Percentiles rank a stretch among this genome's conserved stretches.
These are phyloP conservation scores for Cheilosia vulpina DNA, from an alignment of 2,888 invertebrate species.

Conservation along the genomic window DNA sequence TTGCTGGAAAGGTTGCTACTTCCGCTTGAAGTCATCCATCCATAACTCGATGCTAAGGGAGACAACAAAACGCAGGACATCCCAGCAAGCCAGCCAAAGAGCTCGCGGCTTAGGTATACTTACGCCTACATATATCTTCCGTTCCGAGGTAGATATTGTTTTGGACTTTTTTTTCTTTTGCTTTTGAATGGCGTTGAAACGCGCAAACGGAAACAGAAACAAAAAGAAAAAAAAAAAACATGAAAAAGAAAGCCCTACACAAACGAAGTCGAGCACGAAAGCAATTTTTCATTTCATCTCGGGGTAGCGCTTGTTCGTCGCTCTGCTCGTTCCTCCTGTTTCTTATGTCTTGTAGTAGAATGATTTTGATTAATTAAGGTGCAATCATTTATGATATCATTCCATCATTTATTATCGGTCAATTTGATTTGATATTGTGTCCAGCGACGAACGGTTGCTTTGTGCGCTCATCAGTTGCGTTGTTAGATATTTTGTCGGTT, in stretches of 20 bases:
- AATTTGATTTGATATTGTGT: conserved; percentile 63
- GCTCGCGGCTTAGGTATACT: conserved; percentile 19
- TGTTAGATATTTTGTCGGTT: conserved; percentile 11
- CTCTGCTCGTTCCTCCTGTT: conserved; percentile 36
- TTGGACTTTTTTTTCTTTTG: conserved; percentile 5
- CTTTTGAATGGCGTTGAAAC: conserved; percentile 27
- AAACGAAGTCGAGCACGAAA: conserved; percentile 50
- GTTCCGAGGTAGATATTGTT: conserved; percentile 8
- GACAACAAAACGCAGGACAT: conserved; percentile 55
- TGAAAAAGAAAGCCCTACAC: conserved; percentile 18
- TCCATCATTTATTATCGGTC: conserved; percentile 67
- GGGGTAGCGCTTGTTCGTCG: conserved; percentile 21
- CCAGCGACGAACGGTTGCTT: conserved; percentile 26
- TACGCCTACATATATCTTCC: not conserved
- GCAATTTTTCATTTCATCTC: conserved; percentile 71
- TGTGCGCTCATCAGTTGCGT: conserved; percentile 25
- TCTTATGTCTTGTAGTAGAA: conserved; percentile 12
- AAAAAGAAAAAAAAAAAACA: conserved; percentile 19
- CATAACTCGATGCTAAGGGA: conserved; percentile 44
- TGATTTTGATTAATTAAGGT: conserved; percentile 70
- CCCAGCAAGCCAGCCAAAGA: conserved; percentile 19
- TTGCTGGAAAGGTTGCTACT: conserved; percentile 41
- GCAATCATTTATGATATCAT: conserved; percentile 63
- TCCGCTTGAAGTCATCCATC: conserved; percentile 68
- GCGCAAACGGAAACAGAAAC: conserved; percentile 31